phyloP scores from a whole-genome alignment of 2,888 invertebrate species.

The Orthosia cruda region DNA sequence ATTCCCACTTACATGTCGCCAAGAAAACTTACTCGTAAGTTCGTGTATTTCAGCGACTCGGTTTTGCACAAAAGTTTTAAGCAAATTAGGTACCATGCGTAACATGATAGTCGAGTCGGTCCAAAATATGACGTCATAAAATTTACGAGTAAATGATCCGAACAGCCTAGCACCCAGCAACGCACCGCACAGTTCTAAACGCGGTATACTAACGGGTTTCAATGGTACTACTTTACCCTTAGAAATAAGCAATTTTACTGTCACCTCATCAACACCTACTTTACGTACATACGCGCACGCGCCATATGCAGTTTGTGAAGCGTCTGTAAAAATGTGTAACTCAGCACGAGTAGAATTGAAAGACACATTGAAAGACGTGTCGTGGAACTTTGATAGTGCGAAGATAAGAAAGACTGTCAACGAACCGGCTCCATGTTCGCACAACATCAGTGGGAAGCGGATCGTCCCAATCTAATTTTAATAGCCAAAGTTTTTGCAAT shows the following conservation, averaged over 20 bases:
- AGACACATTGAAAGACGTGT: neutral
- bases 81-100: neutral
- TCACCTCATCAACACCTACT: neutral
- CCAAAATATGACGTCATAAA: no score
- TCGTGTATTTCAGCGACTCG: neutral
- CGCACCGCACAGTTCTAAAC: no score
- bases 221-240: neutral
- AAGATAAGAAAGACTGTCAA: neutral
- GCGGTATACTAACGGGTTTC: no score
- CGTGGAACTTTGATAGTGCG: neutral
- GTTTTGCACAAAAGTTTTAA: neutral
- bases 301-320: neutral
- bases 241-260: neutral
- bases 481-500: neutral
- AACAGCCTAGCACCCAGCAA: no score
- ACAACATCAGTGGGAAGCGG: neutral
- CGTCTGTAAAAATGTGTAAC: no score
- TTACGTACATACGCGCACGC: neutral
- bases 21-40: neutral
- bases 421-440: neutral
- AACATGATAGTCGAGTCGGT: neutral
- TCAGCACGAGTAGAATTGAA: no score
- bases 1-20: neutral
- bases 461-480: conserved; percentile 1
- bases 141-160: no score